These are phyloP conservation scores for Rhinoptilus africanus DNA, from an alignment of 2,113 vertebrate genomes.

Conservation along the genomic window DNA sequence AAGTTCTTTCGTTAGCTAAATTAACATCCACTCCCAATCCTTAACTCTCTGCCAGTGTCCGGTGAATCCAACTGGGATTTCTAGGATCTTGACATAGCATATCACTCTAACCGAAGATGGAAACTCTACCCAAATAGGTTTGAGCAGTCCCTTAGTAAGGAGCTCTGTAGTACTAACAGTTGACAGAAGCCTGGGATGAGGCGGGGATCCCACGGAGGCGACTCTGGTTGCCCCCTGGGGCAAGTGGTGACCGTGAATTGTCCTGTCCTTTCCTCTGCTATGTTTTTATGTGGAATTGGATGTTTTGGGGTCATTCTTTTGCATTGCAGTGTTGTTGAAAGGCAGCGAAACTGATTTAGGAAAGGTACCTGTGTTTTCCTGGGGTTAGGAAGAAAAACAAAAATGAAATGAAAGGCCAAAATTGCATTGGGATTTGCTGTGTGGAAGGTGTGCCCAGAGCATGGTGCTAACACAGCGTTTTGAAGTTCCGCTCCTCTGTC, in stretches of 20 bases:
- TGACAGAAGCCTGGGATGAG: not conserved
- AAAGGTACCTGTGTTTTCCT: slow-evolving; percentile 1
- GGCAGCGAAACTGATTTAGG: not conserved
- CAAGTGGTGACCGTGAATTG: not conserved
- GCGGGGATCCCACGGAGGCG: not conserved
- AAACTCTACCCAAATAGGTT: not conserved
- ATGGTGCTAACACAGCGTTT: slow-evolving; percentile 13
- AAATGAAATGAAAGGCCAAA: not conserved
- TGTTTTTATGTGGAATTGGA: slow-evolving; percentile 28
- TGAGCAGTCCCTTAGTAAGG: not conserved
- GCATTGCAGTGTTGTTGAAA: slow-evolving; percentile 34
- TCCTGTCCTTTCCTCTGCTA: slow-evolving; percentile 18
- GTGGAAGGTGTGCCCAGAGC: slow-evolving; percentile 2
- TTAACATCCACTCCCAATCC: slow-evolving; percentile 40
- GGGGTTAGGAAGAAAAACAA: not conserved
- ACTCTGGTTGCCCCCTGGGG: not conserved
- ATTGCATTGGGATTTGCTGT: not conserved
- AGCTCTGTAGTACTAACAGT: slow-evolving; percentile 2
- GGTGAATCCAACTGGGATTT: not conserved
- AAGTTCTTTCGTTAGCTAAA: slow-evolving; percentile 21
- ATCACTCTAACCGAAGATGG: not conserved
- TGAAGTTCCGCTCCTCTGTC: slow-evolving; percentile 31
- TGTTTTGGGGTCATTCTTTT: slow-evolving; percentile 26
- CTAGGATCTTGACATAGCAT: not conserved
- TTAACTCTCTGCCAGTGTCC: slow-evolving; percentile 5